Evolutionary conservation across 1,140 invertebrate genomes (phyloP).

Genomic region (Drosophila nikananu): DNA sequence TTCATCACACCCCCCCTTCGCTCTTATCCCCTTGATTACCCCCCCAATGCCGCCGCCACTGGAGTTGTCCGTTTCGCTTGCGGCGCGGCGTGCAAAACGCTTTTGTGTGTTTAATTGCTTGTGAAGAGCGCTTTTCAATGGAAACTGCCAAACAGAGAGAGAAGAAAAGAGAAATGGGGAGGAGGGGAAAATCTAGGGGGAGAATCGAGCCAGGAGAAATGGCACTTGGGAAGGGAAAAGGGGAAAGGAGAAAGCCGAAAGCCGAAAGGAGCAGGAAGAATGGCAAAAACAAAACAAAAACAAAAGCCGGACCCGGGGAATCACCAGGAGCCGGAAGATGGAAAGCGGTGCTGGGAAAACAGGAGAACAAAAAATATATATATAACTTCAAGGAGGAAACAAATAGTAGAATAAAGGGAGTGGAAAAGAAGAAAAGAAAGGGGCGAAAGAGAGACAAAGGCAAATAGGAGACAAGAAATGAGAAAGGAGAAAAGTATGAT

Average conservation of each 20-base stretch:
- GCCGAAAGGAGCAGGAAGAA: slow-evolving; percentile 13
- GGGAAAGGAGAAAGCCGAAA: slow-evolving; percentile 1
- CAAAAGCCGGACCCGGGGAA: slow-evolving; percentile 33
- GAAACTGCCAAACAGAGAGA: slow-evolving; percentile 62
- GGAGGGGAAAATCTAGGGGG: background rate
- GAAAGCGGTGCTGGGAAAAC: slow-evolving; percentile 17
- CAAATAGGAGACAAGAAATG: background rate
- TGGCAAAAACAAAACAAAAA: slow-evolving; percentile 42
- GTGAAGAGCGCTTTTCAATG: slow-evolving; percentile 83
- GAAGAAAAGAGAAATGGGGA: slow-evolving; percentile 20
- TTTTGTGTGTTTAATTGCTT: slow-evolving; percentile 84
- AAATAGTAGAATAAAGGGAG: slow-evolving; percentile 4
- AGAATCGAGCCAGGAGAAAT: background rate
- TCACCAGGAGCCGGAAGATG: slow-evolving; percentile 30
- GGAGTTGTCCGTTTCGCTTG: slow-evolving; percentile 63
- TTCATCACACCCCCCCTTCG: background rate
- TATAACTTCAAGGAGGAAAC: slow-evolving; percentile 6
- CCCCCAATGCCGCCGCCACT: background rate
- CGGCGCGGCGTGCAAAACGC: slow-evolving; percentile 74
- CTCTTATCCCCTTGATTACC: background rate
- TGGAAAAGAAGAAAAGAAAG: slow-evolving; percentile 5
- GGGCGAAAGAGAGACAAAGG: background rate
- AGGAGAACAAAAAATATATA: background rate
- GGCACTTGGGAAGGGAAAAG: background rate
- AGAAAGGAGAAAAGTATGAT: background rate